These are phyloP conservation scores for Drosophila tani DNA, from an alignment of 1,140 invertebrate species.

Conservation along the genomic window DNA sequence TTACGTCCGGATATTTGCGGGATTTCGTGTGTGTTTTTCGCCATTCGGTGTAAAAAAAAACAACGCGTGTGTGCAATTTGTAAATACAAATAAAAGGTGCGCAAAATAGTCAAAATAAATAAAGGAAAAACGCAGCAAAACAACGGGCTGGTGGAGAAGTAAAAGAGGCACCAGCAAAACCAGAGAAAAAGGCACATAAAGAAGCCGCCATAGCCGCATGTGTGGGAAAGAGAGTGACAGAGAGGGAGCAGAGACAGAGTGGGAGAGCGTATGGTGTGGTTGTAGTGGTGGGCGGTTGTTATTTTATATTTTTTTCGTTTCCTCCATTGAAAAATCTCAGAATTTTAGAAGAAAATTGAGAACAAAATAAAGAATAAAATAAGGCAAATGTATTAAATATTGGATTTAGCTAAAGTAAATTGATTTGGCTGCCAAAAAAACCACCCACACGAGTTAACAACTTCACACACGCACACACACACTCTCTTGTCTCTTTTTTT, in stretches of 20 bases:
- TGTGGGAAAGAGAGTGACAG: constrained; percentile 50
- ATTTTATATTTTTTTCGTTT: constrained; percentile 18
- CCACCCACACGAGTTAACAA: constrained; percentile 11
- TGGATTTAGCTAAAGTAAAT: constrained; percentile 12
- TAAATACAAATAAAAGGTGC: constrained; percentile 38
- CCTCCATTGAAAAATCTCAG: constrained; percentile 31
- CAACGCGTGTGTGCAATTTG: constrained; percentile 24
- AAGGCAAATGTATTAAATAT: neutral
- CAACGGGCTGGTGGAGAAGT: constrained; percentile 40
- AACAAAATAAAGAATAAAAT: constrained; percentile 3
- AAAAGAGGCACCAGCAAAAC: constrained; percentile 16
- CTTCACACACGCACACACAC: constrained; percentile 12
- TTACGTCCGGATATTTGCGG: constrained; percentile 32
- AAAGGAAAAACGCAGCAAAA: constrained; percentile 41
- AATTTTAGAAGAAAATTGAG: constrained; percentile 29
- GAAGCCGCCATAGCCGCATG: constrained; percentile 67
- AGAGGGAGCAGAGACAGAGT: constrained; percentile 30
- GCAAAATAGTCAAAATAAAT: constrained; percentile 38
- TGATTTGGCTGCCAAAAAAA: constrained; percentile 6
- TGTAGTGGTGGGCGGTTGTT: constrained; percentile 58
- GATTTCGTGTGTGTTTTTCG: constrained; percentile 40
- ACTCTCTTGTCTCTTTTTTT: constrained; percentile 59
- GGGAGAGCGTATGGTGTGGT: constrained; percentile 45
- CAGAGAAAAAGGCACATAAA: constrained; percentile 70
- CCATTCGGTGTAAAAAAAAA: constrained; percentile 39